Conservation (phyloP, 2,113 vertebrate species). For the Hipposideros armiger region DNA sequence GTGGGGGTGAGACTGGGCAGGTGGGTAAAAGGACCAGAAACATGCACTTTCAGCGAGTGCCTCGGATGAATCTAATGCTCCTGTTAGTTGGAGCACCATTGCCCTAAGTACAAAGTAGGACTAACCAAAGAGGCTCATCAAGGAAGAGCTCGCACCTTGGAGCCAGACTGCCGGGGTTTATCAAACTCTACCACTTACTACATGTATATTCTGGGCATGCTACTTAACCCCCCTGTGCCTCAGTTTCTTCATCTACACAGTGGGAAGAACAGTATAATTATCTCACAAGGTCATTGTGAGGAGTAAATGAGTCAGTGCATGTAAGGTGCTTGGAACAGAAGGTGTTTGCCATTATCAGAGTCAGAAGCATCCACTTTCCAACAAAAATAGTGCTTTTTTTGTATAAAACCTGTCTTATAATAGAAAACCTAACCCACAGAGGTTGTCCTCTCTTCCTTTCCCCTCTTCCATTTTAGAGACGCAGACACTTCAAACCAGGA, state of each 20-base stretch:
- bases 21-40: background rate
- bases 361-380: background rate
- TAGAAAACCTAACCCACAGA: background rate
- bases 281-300: background rate
- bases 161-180: background rate
- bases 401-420: background rate
- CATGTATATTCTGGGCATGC: background rate
- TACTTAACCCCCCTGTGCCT: background rate
- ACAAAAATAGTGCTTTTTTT: conserved; percentile 30
- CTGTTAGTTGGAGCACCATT: background rate
- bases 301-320: background rate
- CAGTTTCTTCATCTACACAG: conserved; percentile 4
- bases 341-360: background rate
- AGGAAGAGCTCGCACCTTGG: background rate
- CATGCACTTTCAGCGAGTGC: background rate
- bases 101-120: background rate
- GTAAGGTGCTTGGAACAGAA: background rate
- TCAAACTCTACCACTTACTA: background rate
- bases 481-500: background rate
- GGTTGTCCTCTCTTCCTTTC: background rate
- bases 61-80: background rate
- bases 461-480: background rate
- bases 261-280: background rate
- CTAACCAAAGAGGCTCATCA: background rate
- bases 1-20: background rate